These are phyloP conservation scores for Manis javanica DNA, from an alignment of 2,797 vertebrate genomes.

Conservation along the genomic window DNA sequence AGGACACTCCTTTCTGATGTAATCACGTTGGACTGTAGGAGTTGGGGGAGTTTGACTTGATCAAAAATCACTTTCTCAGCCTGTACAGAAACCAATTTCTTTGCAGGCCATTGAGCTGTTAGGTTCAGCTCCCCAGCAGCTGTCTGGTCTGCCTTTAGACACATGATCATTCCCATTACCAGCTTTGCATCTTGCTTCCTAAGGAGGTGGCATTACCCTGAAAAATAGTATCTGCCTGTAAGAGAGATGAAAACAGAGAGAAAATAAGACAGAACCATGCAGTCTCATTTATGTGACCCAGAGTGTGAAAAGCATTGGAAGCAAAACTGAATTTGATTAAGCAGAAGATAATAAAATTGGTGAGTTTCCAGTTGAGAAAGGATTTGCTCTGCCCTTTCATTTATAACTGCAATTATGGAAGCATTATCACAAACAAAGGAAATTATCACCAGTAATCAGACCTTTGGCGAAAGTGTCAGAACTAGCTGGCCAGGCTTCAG, in stretches of 20 bases:
- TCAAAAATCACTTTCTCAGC: neutral
- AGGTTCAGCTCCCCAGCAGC: neutral
- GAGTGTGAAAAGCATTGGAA: slow-evolving; percentile 72
- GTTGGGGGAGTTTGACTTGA: neutral
- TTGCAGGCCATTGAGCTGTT: neutral
- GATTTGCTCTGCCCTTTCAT: slow-evolving; percentile 78
- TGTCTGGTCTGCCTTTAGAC: rapidly evolving
- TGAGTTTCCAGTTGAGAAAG: slow-evolving; percentile 67
- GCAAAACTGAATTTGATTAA: slow-evolving; percentile 79
- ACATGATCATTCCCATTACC: neutral
- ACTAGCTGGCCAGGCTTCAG: slow-evolving; percentile 49
- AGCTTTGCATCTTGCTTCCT: neutral
- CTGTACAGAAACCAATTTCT: neutral
- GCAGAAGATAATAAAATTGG: slow-evolving; percentile 81
- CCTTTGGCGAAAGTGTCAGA: slow-evolving; percentile 48
- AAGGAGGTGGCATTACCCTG: neutral
- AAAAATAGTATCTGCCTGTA: slow-evolving; percentile 57
- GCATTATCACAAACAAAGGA: slow-evolving; percentile 80
- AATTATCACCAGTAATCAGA: slow-evolving; percentile 75
- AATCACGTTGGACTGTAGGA: neutral
- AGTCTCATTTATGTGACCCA: slow-evolving; percentile 74
- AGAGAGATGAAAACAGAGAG: slow-evolving; percentile 61
- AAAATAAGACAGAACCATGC: slow-evolving; percentile 64
- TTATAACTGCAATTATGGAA: slow-evolving; percentile 82
- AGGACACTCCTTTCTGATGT: neutral